Evolutionary conservation across 2,888 invertebrate genomes (phyloP), one percentile per base, ranked within the genome.

Genomic region (Clostera curtula): DNA sequence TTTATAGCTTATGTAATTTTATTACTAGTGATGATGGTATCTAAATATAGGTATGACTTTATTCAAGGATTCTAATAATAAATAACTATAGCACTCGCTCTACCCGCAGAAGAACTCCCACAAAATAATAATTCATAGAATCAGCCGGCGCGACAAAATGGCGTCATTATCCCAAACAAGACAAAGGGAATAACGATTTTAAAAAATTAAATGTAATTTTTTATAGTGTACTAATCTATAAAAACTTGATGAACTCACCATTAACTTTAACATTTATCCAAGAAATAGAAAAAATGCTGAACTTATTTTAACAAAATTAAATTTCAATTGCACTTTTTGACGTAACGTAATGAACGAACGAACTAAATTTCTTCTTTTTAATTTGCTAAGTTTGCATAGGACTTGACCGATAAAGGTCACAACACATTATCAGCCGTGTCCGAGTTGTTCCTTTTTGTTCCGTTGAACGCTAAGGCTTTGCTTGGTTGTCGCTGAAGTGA

Each of bases 111-210:
- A 59, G 48, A 56, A 58, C 55, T 34, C 35, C 43, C 35, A 54
- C 44, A 69, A 73, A 73, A 70, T 71, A 70, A 61, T 69, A 72
- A 67, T 67, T 71, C 64, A 36, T 51, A 54, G 36, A 70, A 83
- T 83, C 82, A 83, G 83, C 83, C 83, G 83, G 83, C 80, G 79
- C 77, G 63, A 83, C 83, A 83, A 83, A 79, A 83, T 83, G 83
- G 83, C 83, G 83, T 83, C 83, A 79, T 69, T 59, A 65, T 63
- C 63, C 64, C 63, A 73, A 72, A 77, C 73, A 77, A 76, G 71
- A 63, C 57, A 59, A 61, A 59, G 58, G 49, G 50, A 51, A 57
- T 55, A 57, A 43, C n/a, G n/a, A n/a, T n/a, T 48, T 34, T 24
- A 31, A 35, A 31, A 35, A 24, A 29, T 30, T 31, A 25, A 13